These are phyloP conservation scores for Ormyrus rosae DNA, from an alignment of 2,888 invertebrate species.

Conservation along the genomic window DNA sequence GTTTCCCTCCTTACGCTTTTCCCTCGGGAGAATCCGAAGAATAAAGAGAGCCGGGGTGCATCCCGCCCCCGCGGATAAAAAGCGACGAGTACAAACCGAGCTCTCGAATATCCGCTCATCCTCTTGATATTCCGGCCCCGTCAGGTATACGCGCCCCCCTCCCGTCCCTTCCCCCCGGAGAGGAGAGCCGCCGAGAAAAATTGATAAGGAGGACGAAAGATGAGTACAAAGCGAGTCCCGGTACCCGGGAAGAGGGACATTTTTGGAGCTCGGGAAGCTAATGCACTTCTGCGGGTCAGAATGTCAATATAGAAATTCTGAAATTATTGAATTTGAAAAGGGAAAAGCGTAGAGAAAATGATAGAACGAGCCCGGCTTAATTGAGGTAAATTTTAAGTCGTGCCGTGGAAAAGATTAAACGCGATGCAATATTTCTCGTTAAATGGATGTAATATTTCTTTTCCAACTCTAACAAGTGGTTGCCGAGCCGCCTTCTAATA, in stretches of 20 bases:
- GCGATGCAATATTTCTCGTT: constrained; percentile 9
- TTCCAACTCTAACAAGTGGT: constrained; percentile 49
- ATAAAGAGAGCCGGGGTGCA: constrained; percentile 18
- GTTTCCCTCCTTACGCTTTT: too few species aligned
- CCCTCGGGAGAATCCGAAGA: not conserved
- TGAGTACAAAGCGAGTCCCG: not conserved
- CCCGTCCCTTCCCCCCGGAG: not conserved
- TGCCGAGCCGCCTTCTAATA: constrained; percentile 25
- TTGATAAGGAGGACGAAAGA: constrained; percentile 37
- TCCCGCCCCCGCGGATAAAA: constrained; percentile 41
- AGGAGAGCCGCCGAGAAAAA: constrained; percentile 19
- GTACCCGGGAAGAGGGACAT: too few species aligned
- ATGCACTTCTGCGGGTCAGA: too few species aligned
- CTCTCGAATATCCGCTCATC: constrained; percentile 16
- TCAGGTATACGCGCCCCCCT: constrained; percentile 19
- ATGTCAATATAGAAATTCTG: not conserved
- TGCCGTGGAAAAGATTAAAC: constrained; percentile 2
- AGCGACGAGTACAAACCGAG: not conserved
- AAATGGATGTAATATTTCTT: constrained; percentile 31
- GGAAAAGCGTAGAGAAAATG: too few species aligned
- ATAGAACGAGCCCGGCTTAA: not conserved
- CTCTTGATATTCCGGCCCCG: constrained; percentile 44
- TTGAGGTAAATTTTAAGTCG: constrained; percentile 27
- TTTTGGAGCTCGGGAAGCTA: too few species aligned
- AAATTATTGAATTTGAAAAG: too few species aligned